phyloP scores from a whole-genome alignment of 2,888 invertebrate species.

The Hemithea aestivaria region DNA sequence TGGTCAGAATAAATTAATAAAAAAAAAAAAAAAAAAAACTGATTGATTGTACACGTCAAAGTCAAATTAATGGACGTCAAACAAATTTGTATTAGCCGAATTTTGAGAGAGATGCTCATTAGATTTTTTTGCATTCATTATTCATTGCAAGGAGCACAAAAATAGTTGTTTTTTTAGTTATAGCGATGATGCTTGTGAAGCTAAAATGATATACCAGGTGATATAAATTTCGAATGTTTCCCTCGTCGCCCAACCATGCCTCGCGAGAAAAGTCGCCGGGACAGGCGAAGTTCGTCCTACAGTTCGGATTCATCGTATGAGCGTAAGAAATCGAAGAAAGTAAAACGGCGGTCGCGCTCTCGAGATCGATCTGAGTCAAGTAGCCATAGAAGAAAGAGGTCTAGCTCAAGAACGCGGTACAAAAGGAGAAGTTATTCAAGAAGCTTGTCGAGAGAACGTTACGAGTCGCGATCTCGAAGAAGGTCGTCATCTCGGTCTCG shows the following conservation, averaged over 20 bases:
- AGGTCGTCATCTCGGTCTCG: constrained; percentile 55
- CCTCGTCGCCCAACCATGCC: constrained; percentile 47
- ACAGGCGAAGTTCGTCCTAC: constrained; percentile 60
- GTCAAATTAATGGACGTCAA: too few relatives aligned
- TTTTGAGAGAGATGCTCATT: too few relatives aligned
- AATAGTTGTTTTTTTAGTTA: too few relatives aligned
- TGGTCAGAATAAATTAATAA: too few relatives aligned
- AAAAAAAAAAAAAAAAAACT: too few relatives aligned
- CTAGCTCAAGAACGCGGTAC: constrained; percentile 53
- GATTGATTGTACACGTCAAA: too few relatives aligned
- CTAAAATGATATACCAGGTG: too few relatives aligned
- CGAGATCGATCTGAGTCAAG: constrained; percentile 61
- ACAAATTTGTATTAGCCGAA: too few relatives aligned
- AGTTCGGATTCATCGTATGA: constrained; percentile 70
- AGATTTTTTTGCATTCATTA: too few relatives aligned
- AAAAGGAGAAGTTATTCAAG: constrained; percentile 61
- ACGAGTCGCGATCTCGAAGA: constrained; percentile 57
- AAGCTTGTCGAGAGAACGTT: constrained; percentile 63
- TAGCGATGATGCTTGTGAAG: too few relatives aligned
- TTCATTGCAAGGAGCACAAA: too few relatives aligned
- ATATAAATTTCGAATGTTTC: constrained; percentile 6
- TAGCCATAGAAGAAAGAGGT: constrained; percentile 53
- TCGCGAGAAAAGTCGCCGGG: constrained; percentile 65
- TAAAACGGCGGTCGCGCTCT: constrained; percentile 61
- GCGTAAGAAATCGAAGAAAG: constrained; percentile 61